Percentiles rank a stretch among this genome's conserved stretches.
Conservation (phyloP, 2,888 invertebrate species). For the Glyphotaelius pellucidus region DNA sequence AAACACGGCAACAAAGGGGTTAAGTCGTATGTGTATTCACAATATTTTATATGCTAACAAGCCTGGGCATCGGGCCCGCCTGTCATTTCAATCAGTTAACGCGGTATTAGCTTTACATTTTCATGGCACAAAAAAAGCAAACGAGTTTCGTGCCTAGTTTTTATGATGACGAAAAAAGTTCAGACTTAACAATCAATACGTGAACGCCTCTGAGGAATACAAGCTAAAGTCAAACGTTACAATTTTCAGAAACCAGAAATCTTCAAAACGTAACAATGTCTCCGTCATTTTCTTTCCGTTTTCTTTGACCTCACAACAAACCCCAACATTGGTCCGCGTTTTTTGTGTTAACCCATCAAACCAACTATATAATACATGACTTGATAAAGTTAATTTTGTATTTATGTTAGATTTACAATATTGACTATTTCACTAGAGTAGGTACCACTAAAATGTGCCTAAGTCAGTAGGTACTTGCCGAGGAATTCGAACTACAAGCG, state of each 20-base stretch:
- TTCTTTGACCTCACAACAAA: background rate
- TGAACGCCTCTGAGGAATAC: background rate
- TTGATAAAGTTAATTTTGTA: too few relatives aligned
- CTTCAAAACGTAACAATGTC: background rate
- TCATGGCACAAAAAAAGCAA: conserved; percentile 48
- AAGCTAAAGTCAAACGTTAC: background rate
- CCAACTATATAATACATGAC: too few relatives aligned
- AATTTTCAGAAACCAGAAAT: background rate
- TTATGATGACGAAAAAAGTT: conserved; percentile 22
- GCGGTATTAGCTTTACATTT: conserved; percentile 45
- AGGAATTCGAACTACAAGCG: too few relatives aligned
- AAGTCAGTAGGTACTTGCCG: too few relatives aligned
- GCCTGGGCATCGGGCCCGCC: conserved; percentile 49
- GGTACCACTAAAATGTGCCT: too few relatives aligned
- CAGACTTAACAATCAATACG: conserved; percentile 37
- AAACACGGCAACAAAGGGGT: conserved; percentile 50
- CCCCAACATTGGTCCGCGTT: background rate
- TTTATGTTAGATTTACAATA: too few relatives aligned
- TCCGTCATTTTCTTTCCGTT: background rate
- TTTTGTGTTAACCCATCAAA: background rate
- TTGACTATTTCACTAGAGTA: too few relatives aligned
- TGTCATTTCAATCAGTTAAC: conserved; percentile 57
- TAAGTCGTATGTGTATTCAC: conserved; percentile 44
- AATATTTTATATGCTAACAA: conserved; percentile 56
- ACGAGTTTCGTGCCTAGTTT: conserved; percentile 42